Percentiles rank a stretch among this genome's conserved stretches.
These are phyloP conservation scores for Montipora sp. DNA, from an alignment of 64 coral and sea anemone species.

Conservation along the genomic window DNA sequence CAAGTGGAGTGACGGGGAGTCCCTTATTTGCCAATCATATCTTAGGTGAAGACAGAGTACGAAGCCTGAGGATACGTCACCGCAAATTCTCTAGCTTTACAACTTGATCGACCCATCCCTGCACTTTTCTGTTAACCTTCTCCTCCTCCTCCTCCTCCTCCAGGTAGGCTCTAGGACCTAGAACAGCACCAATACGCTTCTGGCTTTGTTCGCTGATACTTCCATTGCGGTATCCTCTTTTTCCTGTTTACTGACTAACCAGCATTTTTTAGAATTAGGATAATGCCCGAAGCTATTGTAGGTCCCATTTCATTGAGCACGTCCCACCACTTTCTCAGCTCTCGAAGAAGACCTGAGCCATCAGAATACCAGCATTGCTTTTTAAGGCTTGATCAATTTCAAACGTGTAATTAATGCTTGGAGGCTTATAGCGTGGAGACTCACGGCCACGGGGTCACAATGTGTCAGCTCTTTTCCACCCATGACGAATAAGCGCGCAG, in stretches of 20 bases:
- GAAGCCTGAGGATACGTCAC: too few relatives aligned
- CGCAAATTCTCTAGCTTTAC: too few relatives aligned
- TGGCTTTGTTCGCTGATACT: not conserved
- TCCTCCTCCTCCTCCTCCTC: too few relatives aligned
- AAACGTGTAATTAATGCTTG: slow-evolving; percentile 10
- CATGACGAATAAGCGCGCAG: not conserved
- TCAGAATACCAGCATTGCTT: slow-evolving; percentile 22
- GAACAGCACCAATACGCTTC: not conserved
- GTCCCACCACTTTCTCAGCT: slow-evolving; percentile 16
- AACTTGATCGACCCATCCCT: too few relatives aligned
- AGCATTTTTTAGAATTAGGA: slow-evolving; percentile 26
- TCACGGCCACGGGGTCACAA: not conserved
- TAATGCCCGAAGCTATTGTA: slow-evolving; percentile 6
- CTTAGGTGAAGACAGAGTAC: too few relatives aligned
- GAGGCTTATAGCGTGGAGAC: not conserved
- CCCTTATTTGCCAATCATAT: too few relatives aligned
- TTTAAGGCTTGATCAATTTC: not conserved
- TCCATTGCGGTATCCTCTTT: not conserved
- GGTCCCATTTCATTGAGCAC: slow-evolving; percentile 13
- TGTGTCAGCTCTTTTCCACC: not conserved
- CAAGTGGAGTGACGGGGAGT: too few relatives aligned
- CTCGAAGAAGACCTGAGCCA: not conserved
- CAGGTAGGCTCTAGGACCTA: too few relatives aligned
- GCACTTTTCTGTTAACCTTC: too few relatives aligned
- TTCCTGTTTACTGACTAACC: not conserved